A percentile compares a stretch with the other conserved stretches of the same genome.
These are phyloP conservation scores for Ranitomeya variabilis DNA, from an alignment of 2,113 vertebrate species.

Conservation along the genomic window DNA sequence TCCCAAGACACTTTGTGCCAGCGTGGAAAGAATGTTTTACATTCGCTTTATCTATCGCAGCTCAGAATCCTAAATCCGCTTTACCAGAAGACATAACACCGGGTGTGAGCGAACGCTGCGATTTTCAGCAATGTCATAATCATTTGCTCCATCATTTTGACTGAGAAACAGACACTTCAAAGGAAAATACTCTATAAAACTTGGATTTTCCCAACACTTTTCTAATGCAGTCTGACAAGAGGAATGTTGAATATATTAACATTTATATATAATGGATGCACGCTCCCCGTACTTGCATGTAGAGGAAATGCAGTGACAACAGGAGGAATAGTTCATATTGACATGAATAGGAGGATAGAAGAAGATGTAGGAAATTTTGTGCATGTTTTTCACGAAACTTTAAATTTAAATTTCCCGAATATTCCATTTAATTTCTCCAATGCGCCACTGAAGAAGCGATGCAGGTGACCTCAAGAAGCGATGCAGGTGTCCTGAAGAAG, in stretches of 20 bases:
- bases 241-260: slow-evolving; percentile 38
- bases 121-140: slow-evolving; percentile 5
- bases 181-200: slow-evolving; percentile 51
- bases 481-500: too few relatives aligned
- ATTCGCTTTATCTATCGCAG: not conserved
- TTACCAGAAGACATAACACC: not conserved
- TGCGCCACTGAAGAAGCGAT: not conserved
- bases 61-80: not conserved
- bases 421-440: not conserved
- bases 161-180: slow-evolving; percentile 55
- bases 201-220: slow-evolving; percentile 14
- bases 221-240: slow-evolving; percentile 16
- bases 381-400: not conserved
- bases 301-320: not conserved
- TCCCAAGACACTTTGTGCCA: not conserved
- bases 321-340: not conserved
- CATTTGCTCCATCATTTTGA: slow-evolving; percentile 19
- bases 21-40: not conserved
- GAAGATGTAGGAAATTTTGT: not conserved
- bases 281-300: not conserved
- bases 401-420: not conserved
- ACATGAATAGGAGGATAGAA: not conserved
- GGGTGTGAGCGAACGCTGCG: not conserved
- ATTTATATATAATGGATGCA: slow-evolving; percentile 38
- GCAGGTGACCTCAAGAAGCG: not conserved